Conservation (phyloP, 2,113 vertebrate species). For the Haplochromis burtoni region DNA sequence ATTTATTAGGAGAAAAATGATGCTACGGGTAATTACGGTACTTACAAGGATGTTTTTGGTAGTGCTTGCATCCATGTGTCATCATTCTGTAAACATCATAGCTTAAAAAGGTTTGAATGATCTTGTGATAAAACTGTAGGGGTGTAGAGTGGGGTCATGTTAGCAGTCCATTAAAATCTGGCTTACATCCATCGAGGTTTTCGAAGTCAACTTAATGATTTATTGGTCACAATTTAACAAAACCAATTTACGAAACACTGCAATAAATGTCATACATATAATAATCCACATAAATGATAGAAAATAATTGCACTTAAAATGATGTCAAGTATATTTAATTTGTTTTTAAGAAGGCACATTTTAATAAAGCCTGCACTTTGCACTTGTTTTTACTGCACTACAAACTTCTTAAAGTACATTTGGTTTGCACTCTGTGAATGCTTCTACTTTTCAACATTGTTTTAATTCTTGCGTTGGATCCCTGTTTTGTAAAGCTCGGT, state of each 20-base stretch:
- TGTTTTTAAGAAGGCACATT: background rate
- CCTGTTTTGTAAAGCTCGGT: background rate
- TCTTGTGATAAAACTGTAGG: background rate
- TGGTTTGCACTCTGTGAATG: background rate
- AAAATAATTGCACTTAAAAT: background rate
- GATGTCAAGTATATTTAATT: background rate
- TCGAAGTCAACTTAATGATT: rapidly evolving
- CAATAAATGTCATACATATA: background rate
- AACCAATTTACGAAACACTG: rapidly evolving
- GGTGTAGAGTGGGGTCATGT: background rate
- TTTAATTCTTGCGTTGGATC: background rate
- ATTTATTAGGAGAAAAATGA: background rate
- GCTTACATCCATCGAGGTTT: background rate
- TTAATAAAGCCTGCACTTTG: background rate
- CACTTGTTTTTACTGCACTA: background rate
- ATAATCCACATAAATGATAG: background rate
- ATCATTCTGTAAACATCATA: background rate
- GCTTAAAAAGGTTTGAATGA: background rate
- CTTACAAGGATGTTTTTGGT: background rate
- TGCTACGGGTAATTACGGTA: background rate
- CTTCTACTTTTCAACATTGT: background rate
- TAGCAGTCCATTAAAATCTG: background rate
- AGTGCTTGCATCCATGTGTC: background rate
- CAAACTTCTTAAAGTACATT: background rate
- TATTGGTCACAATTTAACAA: background rate